Evolutionary conservation across 1,140 invertebrate genomes (phyloP).

Genomic region (Caenorhabditis brenneri): DNA sequence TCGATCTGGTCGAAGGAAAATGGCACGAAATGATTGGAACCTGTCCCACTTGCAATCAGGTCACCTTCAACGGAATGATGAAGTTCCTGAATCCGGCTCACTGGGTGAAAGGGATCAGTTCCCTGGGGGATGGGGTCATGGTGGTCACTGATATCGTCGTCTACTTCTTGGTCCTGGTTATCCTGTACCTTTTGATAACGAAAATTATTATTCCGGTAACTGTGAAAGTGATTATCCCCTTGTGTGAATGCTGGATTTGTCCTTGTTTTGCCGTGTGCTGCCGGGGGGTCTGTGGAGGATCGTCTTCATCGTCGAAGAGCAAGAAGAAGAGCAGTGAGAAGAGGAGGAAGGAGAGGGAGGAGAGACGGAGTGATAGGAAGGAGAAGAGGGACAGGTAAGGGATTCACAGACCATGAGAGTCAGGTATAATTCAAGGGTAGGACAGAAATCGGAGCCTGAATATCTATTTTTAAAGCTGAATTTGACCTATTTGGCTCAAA

Average conservation of each 20-base stretch:
- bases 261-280: too few species aligned
- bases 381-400: too few species aligned
- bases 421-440: too few species aligned
- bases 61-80: slow-evolving; percentile 41
- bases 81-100: slow-evolving; percentile 52
- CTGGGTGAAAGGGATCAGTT: slow-evolving; percentile 53
- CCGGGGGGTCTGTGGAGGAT: neutral
- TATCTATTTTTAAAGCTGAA: too few species aligned
- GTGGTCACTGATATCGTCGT: slow-evolving; percentile 43
- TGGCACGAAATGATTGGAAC: slow-evolving; percentile 49
- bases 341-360: neutral
- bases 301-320: neutral
- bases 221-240: slow-evolving; percentile 44
- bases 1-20: slow-evolving; percentile 49
- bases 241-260: too few species aligned
- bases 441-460: too few species aligned
- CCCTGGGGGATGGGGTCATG: slow-evolving; percentile 35
- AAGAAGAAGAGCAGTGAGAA: too few species aligned
- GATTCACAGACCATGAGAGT: too few species aligned
- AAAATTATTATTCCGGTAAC: slow-evolving; percentile 44
- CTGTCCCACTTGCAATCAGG: slow-evolving; percentile 54
- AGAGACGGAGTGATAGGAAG: neutral
- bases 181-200: slow-evolving; percentile 28
- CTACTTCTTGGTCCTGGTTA: neutral
- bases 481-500: too few species aligned